Base-by-base conservation (phyloP, 1,140 invertebrate genomes). In the Drosophila rufa region DNA sequence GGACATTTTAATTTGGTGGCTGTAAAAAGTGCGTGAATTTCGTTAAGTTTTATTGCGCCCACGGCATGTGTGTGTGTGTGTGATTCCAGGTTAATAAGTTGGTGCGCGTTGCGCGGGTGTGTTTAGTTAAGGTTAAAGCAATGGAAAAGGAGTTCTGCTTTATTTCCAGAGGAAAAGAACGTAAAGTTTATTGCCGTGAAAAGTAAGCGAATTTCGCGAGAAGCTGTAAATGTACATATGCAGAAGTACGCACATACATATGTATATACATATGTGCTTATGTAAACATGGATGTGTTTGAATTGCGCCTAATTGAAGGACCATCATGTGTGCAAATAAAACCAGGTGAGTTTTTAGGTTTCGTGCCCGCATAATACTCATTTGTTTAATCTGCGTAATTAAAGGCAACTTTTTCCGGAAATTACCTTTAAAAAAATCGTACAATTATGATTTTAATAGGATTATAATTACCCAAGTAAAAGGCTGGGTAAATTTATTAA, bases 51-150 rank as follows among this genome's bases (percentile, higher is more conserved):
- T 61, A 61, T 67, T 60, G 27, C 45, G n/a, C 2, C 27, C 59
- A 45, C 50, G 61, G 7, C 48, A 15, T 50, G 3, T 22, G 12
- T 22, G 12, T 53, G 50, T 36, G 22, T 25, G 15, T 9, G 25
- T 7, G 2, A 8, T 38, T 45, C 8, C 30, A n/a, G 61, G 40
- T 43, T 67, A 66, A 69, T 69, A 69, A 66, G 53, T 11, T 56
- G 50, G 30, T 15, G 50, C 7, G 30, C 50, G 17, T 15, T 42
- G 30, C 47, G 42, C 22, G 50, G 19, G 27, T 64, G 27, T 25
- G 38, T 68, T 68, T 68, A 68, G 65, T 68, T 68, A 68, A 68
- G 58, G 61, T 68, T 68, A 64, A 68, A 64, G 22, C 33, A 53
- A 36, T 53, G 53, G 9, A 56, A 55, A 56, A 40, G 14, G 43